Evolutionary conservation across 2,113 vertebrate genomes (phyloP).

Genomic region (Sebastes fasciatus): DNA sequence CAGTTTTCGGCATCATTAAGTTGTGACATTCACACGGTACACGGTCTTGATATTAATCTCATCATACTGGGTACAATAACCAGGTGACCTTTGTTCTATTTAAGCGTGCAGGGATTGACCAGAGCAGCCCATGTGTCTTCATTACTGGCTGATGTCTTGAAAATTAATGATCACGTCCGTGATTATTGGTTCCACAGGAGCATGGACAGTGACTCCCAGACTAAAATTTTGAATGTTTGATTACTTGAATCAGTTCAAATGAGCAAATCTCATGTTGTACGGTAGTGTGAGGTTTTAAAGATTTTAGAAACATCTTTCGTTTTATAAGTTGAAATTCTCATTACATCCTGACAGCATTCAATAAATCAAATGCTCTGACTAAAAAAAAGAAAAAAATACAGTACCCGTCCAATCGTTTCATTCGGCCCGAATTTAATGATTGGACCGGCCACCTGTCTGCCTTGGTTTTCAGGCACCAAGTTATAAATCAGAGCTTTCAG

Average conservation of each 20-base stretch:
- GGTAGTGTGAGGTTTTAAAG: not conserved
- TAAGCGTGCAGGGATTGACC: constrained; percentile 9
- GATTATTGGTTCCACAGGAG: constrained; percentile 23
- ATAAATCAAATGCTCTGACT: too few relatives aligned
- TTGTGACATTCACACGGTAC: constrained; percentile 19
- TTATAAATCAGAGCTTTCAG: not conserved
- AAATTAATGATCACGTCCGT: constrained; percentile 12
- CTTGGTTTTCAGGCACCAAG: not conserved
- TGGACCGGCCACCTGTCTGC: too few relatives aligned
- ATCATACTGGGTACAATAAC: constrained; percentile 25
- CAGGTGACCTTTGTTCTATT: constrained; percentile 42
- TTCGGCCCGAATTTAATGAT: too few relatives aligned
- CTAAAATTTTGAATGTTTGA: not conserved
- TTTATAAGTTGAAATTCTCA: too few relatives aligned
- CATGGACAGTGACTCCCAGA: not conserved
- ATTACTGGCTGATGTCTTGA: constrained; percentile 38
- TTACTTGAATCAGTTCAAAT: not conserved
- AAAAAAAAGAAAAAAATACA: too few relatives aligned
- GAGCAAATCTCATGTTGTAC: not conserved
- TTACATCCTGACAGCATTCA: too few relatives aligned
- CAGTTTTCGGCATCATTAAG: not conserved
- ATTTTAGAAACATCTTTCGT: too few relatives aligned
- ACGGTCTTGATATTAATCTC: constrained; percentile 33
- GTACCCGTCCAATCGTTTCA: too few relatives aligned
- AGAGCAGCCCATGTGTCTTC: constrained; percentile 43